A percentile compares a stretch with the other conserved stretches of the same genome.
Evolutionary conservation across 2,797 vertebrate genomes (phyloP).

Genomic region (Sphenopsis melanotis): DNA sequence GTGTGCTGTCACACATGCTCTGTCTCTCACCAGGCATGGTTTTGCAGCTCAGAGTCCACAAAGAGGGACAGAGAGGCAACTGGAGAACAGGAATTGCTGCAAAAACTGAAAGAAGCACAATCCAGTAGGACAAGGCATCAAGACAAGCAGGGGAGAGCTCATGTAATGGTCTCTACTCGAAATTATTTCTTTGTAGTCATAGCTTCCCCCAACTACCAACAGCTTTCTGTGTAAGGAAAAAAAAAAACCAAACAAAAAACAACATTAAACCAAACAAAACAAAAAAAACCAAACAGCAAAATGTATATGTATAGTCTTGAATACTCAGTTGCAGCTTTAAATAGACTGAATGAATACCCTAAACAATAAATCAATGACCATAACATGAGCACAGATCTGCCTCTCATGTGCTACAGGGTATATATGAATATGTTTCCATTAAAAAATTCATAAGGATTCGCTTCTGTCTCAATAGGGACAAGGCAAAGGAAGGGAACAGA

Average conservation of each 20-base stretch:
- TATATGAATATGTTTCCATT: neutral
- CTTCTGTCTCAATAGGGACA: neutral
- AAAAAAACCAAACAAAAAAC: neutral
- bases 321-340: neutral
- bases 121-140: neutral
- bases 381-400: neutral
- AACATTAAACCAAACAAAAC: neutral
- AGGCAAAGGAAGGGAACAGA: neutral
- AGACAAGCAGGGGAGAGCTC: neutral
- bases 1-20: accelerated
- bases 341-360: neutral
- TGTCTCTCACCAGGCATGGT: accelerated
- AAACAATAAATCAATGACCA: neutral
- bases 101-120: neutral
- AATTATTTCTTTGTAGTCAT: neutral
- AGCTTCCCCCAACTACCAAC: neutral
- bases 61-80: neutral
- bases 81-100: neutral
- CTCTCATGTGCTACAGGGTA: neutral
- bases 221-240: neutral
- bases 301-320: neutral
- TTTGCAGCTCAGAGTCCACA: neutral
- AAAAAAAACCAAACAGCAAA: neutral
- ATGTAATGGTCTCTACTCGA: neutral
- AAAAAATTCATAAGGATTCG: neutral